Evolutionary conservation across 1,140 invertebrate species (phyloP), one percentile per base, ranked within the genome.

Genomic region (Caenorhabditis tropicalis): DNA sequence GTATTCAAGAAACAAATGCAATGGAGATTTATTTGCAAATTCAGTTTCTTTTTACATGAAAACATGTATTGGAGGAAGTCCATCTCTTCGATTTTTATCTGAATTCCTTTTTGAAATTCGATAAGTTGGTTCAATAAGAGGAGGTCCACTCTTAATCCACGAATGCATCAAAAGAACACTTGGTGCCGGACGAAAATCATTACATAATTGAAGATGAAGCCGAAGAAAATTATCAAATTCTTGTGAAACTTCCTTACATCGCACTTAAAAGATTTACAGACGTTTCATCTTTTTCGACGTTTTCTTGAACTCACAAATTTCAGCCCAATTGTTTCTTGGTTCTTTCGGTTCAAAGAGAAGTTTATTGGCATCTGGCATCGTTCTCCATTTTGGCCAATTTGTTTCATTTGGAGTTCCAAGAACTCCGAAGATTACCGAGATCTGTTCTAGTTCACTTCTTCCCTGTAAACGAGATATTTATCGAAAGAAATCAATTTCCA

Each of bases 371-470:
- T 98, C 96, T 46, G 96, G 95, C 21, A 99, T 92, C 82, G 93
- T 93, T 74, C 93, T 95, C 91, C 98, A 93, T 82, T 95, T 95
- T 94, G 95, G 95, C 98, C 98, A 99, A 83, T 94, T 95, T 87
- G 95, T 94, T 90, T 98, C 96, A 24, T 93, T 95, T 3, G 98
- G 97, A 70, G 96, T 97, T 43, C 98, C 98, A 5, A 95, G 88
- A 39, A 94, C 95, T 92, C 95, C 95, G 92, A 98, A 99, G 88
- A 99, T 99, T 91, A 94, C 95, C 0, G 95, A 95, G 1, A 99
- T 92, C 89, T 99, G 98, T 92, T 99, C 97, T 51, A 99, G 92
- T 92, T 99, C 98, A 10, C 96, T 95, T 89, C 98, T 96, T 10
- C 95, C 94, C 92, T 93, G 79, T 10, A 90, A 60, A 51, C 19